phyloP scores from a whole-genome alignment of 1,140 invertebrate genomes.

The Trichoplusia ni region DNA sequence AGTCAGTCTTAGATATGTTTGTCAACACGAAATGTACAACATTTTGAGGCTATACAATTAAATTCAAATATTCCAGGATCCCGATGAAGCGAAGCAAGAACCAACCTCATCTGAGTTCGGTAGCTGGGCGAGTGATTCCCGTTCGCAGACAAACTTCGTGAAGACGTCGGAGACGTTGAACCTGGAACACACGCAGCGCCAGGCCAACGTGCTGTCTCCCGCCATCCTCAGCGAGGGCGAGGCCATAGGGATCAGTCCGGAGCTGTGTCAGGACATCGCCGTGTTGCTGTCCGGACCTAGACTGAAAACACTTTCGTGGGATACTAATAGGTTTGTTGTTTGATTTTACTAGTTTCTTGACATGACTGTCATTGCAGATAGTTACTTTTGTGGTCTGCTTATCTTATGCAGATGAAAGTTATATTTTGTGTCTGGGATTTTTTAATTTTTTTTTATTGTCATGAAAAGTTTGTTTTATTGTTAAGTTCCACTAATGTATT shows the following conservation, averaged over 20 bases:
- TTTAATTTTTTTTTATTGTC: too few relatives aligned
- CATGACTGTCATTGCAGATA: too few relatives aligned
- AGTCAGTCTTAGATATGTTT: too few relatives aligned
- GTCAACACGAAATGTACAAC: too few relatives aligned
- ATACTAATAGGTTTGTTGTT: constrained; percentile 76
- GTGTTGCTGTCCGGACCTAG: constrained; percentile 82
- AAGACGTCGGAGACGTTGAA: constrained; percentile 58
- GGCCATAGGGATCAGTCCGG: constrained; percentile 61
- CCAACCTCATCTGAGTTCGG: constrained; percentile 61
- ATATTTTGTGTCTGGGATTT: too few relatives aligned
- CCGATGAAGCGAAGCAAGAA: constrained; percentile 45
- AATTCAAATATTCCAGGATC: constrained; percentile 56
- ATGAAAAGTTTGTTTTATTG: too few relatives aligned
- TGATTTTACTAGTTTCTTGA: too few relatives aligned
- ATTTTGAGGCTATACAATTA: too few relatives aligned
- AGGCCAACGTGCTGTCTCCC: constrained; percentile 68
- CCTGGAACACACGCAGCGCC: constrained; percentile 44
- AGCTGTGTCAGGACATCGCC: constrained; percentile 82
- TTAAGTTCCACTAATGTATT: too few relatives aligned
- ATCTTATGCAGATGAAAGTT: too few relatives aligned
- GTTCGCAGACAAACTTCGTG: constrained; percentile 68
- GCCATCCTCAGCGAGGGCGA: constrained; percentile 74
- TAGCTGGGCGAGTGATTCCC: constrained; percentile 74
- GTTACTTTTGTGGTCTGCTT: too few relatives aligned
- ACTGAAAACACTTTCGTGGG: constrained; percentile 82